These are phyloP conservation scores for Piaya cayana DNA, from an alignment of 2,113 vertebrate species.

Conservation along the genomic window DNA sequence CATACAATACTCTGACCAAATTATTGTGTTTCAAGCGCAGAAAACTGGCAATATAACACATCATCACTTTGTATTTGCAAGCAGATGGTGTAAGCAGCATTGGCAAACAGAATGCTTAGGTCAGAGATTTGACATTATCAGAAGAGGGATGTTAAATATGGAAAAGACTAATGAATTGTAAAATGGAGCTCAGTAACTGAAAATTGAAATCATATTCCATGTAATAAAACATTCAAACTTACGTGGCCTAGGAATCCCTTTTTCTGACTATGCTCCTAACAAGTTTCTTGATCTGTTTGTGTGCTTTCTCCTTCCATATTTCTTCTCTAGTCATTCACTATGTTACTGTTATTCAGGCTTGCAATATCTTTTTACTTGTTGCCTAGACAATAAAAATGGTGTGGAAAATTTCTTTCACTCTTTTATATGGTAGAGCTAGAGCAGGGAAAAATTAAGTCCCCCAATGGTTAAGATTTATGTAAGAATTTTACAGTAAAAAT, in stretches of 20 bases:
- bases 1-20: not conserved
- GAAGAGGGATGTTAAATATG: not conserved
- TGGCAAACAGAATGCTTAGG: not conserved
- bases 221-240: not conserved
- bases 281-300: not conserved
- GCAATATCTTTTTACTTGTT: not conserved
- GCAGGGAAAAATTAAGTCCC: not conserved
- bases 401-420: not conserved
- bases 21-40: not conserved
- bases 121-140: not conserved
- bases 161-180: not conserved
- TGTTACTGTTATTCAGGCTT: not conserved
- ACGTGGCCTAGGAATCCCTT: not conserved
- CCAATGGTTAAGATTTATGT: not conserved
- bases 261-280: not conserved
- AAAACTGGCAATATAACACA: not conserved
- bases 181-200: not conserved
- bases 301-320: not conserved
- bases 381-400: not conserved
- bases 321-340: not conserved
- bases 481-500: not conserved
- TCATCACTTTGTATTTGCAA: not conserved
- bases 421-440: not conserved
- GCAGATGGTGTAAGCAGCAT: not conserved
- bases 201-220: not conserved